These are phyloP conservation scores for Procavia capensis DNA, from an alignment of 2,113 vertebrate species.

Conservation along the genomic window DNA sequence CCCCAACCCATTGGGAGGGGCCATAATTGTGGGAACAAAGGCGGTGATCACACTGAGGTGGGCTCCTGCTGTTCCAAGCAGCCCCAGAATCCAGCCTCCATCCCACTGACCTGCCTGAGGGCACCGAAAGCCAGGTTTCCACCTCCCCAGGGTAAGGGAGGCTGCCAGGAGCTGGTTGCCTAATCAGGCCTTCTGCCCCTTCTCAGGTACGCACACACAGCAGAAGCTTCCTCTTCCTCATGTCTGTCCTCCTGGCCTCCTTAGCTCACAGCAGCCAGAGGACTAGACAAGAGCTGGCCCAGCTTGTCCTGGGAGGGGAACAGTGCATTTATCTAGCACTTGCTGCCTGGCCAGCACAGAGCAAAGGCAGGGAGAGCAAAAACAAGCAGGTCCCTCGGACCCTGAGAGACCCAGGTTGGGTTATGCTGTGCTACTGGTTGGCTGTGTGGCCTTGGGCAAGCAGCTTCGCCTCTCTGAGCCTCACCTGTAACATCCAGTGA, in stretches of 20 bases:
- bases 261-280: not conserved
- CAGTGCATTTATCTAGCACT: not conserved
- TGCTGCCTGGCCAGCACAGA: not conserved
- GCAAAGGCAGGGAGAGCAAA: not conserved
- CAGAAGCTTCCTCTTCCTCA: not conserved
- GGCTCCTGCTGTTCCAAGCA: fast-evolving
- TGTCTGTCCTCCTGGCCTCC: not conserved
- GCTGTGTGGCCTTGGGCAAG: not conserved
- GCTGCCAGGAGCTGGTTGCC: not conserved
- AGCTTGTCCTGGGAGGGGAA: no score
- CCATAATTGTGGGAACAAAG: not conserved
- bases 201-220: not conserved
- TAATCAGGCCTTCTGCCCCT: not conserved
- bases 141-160: not conserved
- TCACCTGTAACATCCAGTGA: not conserved
- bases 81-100: not conserved
- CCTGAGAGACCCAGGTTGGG: not conserved
- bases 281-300: not conserved
- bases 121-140: not conserved
- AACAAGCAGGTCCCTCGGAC: not conserved
- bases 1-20: not conserved
- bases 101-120: not conserved
- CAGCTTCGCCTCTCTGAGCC: not conserved
- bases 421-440: not conserved
- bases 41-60: not conserved